Conservation (phyloP, 2,797 vertebrate species). For the Esox lucius region DNA sequence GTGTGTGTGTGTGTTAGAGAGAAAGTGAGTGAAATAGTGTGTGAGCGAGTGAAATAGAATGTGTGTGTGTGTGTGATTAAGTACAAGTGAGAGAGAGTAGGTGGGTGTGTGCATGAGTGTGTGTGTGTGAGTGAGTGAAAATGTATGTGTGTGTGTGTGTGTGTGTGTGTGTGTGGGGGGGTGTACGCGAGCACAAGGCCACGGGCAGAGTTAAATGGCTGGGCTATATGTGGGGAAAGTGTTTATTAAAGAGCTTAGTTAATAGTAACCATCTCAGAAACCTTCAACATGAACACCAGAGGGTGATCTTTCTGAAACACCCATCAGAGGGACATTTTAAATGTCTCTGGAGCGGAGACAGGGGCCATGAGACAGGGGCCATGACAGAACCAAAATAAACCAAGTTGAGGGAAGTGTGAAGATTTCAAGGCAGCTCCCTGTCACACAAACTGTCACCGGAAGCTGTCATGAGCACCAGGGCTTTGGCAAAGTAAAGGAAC, state of each 20-base stretch:
- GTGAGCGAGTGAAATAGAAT: conserved; percentile 24
- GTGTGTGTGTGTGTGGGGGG: background rate
- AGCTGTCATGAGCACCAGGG: background rate
- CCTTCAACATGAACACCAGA: conserved; percentile 17
- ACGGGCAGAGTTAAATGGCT: background rate
- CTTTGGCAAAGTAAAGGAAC: background rate
- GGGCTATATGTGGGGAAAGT: conserved; percentile 22
- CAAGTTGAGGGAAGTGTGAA: background rate
- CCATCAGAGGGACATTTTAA: background rate
- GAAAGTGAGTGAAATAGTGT: conserved; percentile 2
- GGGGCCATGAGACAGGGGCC: background rate
- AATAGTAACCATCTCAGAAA: conserved; percentile 35
- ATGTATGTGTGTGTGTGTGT: conserved; percentile 31
- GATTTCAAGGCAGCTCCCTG: background rate
- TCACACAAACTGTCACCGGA: background rate
- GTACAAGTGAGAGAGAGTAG: conserved; percentile 7
- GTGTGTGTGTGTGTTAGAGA: background rate
- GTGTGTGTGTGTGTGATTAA: background rate
- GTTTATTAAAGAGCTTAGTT: conserved; percentile 50
- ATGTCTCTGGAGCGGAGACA: background rate
- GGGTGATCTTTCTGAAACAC: conserved; percentile 15
- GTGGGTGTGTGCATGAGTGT: conserved; percentile 21
- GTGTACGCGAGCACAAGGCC: conserved; percentile 2
- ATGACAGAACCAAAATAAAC: background rate
- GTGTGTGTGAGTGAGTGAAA: conserved; percentile 26